A percentile compares a stretch with the other conserved stretches of the same genome.
These are phyloP conservation scores for Chaetogeoica ovagalla DNA, from an alignment of 2,888 invertebrate genomes.

Conservation along the genomic window DNA sequence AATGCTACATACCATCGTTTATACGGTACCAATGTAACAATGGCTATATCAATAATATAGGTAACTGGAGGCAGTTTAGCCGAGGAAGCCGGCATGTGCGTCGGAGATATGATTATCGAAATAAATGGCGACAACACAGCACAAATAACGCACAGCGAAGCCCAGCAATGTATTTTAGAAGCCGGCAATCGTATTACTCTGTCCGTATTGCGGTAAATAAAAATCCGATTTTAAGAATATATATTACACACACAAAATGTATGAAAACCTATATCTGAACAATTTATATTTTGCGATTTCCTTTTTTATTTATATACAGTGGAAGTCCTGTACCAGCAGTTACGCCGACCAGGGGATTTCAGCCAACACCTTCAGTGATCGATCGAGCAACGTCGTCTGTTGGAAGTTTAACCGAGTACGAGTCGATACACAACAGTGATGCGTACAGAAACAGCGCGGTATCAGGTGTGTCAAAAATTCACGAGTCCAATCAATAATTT, in stretches of 20 bases:
- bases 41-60: slow-evolving; percentile 58
- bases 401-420: slow-evolving; percentile 40
- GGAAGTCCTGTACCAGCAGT: slow-evolving; percentile 56
- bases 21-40: slow-evolving; percentile 59
- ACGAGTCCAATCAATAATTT: background rate
- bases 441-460: slow-evolving; percentile 15
- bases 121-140: slow-evolving; percentile 73
- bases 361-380: slow-evolving; percentile 30
- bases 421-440: background rate
- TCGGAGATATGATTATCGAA: slow-evolving; percentile 81
- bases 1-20: background rate
- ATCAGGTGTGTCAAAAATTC: slow-evolving; percentile 4
- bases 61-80: slow-evolving; percentile 80
- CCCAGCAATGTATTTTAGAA: slow-evolving; percentile 72
- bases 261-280: no score
- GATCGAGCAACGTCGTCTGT: slow-evolving; percentile 42
- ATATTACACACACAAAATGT: no score
- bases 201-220: slow-evolving; percentile 69
- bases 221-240: background rate
- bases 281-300: slow-evolving; percentile 13
- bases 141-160: slow-evolving; percentile 74
- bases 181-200: slow-evolving; percentile 75
- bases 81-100: slow-evolving; percentile 76
- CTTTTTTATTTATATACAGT: slow-evolving; percentile 52
- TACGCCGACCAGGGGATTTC: slow-evolving; percentile 56